A percentile compares a stretch with the other conserved stretches of the same genome.
phyloP scores from a whole-genome alignment of 2,888 invertebrate genomes.

The Pegoplata infirma region DNA sequence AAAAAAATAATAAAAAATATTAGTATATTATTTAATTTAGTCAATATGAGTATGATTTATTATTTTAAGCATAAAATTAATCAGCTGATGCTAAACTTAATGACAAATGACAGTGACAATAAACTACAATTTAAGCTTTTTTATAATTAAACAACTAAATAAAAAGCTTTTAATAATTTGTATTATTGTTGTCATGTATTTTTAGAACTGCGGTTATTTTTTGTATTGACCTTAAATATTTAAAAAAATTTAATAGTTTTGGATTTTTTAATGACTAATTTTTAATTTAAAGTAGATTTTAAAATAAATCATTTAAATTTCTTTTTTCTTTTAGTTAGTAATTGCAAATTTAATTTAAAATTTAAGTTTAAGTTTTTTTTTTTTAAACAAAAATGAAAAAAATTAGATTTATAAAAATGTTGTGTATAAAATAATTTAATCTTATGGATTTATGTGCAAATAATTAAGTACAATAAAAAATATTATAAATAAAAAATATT shows the following conservation, averaged over 20 bases:
- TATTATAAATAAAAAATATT: conserved; percentile 29
- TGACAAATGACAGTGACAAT: too few species aligned
- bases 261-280: background rate
- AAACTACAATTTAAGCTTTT: too few species aligned
- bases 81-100: too few species aligned
- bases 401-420: conserved; percentile 14
- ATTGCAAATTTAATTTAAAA: conserved; percentile 8
- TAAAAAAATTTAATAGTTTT: background rate
- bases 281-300: background rate
- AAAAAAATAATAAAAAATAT: background rate
- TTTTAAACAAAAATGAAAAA: background rate
- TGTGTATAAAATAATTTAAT: conserved; percentile 41
- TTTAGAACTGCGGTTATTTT: too few species aligned
- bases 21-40: background rate
- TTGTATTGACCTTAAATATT: conserved; percentile 9
- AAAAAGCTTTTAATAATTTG: too few species aligned
- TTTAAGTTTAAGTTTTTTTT: conserved; percentile 9
- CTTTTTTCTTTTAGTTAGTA: conserved; percentile 12
- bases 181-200: too few species aligned
- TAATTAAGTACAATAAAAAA: conserved; percentile 52
- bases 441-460: conserved; percentile 57
- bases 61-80: too few species aligned
- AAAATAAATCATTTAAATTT: background rate
- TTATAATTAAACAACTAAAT: too few species aligned
- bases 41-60: too few species aligned